Percentiles rank a stretch among this genome's conserved stretches.
phyloP scores from a whole-genome alignment of 2,888 invertebrate species.

The Blomia tropicalis region DNA sequence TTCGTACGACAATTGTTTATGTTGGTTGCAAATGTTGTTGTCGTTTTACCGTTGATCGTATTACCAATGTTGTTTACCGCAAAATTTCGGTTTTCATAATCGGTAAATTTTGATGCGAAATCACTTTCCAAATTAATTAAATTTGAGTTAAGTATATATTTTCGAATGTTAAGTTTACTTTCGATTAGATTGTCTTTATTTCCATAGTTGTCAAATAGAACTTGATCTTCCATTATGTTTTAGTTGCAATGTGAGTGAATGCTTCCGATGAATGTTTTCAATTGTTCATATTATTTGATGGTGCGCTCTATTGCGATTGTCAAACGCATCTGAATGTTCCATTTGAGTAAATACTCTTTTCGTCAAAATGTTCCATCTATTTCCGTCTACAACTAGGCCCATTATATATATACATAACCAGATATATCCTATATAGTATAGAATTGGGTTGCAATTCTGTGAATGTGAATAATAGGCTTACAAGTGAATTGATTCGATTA shows the following conservation, averaged over 20 bases:
- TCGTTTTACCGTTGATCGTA: neutral
- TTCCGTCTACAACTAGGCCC: no score
- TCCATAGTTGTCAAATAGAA: slow-evolving; percentile 3
- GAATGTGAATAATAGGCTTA: slow-evolving; percentile 6
- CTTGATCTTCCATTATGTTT: neutral
- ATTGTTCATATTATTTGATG: no score
- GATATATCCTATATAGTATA: neutral
- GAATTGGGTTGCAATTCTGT: neutral
- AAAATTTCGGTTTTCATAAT: neutral
- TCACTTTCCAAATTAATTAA: neutral
- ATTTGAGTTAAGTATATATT: slow-evolving; percentile 2
- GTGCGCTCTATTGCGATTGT: neutral
- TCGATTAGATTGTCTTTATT: neutral
- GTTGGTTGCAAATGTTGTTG: neutral
- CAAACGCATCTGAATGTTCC: neutral
- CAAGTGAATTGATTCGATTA: slow-evolving; percentile 15
- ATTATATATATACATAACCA: neutral
- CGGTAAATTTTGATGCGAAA: neutral
- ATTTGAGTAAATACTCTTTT: no score
- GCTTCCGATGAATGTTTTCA: no score
- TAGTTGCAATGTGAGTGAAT: no score
- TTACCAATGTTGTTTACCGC: neutral
- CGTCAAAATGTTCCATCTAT: no score
- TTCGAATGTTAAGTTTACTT: neutral
- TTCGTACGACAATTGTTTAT: neutral